Conservation (phyloP, 2,888 invertebrate genomes). For the Cheilosia soror region DNA sequence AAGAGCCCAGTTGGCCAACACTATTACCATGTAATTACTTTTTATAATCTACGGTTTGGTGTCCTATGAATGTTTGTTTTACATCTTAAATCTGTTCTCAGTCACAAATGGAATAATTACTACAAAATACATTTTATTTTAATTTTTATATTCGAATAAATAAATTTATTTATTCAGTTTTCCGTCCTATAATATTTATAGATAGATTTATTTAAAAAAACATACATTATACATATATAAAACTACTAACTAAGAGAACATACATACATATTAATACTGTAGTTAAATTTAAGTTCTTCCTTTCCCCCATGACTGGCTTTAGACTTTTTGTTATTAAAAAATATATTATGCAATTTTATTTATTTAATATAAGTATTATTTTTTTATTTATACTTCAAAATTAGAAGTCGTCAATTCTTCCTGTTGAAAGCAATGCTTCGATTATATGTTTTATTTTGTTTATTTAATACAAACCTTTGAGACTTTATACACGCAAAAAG, state of each 20-base stretch:
- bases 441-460: slow-evolving; percentile 8
- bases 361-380: slow-evolving; percentile 14
- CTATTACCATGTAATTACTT: neutral
- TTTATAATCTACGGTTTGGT: slow-evolving; percentile 8
- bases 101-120: slow-evolving; percentile 48
- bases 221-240: neutral
- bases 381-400: slow-evolving; percentile 1
- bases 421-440: slow-evolving; percentile 66
- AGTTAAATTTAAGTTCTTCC: slow-evolving; percentile 26
- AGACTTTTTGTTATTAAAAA: slow-evolving; percentile 29
- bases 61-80: slow-evolving; percentile 12
- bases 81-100: slow-evolving; percentile 23
- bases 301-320: slow-evolving; percentile 55
- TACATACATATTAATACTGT: neutral
- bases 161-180: slow-evolving; percentile 53
- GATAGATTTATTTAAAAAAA: slow-evolving; percentile 2
- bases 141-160: slow-evolving; percentile 37
- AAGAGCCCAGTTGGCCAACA: no score
- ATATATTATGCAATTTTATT: slow-evolving; percentile 1
- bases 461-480: slow-evolving; percentile 12
- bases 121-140: slow-evolving; percentile 13
- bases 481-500: slow-evolving; percentile 14
- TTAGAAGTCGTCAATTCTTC: slow-evolving; percentile 51
- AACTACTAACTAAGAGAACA: neutral
- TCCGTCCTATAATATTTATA: slow-evolving; percentile 70